phyloP scores from a whole-genome alignment of 2,888 invertebrate genomes.

The Trimorus sp. region DNA sequence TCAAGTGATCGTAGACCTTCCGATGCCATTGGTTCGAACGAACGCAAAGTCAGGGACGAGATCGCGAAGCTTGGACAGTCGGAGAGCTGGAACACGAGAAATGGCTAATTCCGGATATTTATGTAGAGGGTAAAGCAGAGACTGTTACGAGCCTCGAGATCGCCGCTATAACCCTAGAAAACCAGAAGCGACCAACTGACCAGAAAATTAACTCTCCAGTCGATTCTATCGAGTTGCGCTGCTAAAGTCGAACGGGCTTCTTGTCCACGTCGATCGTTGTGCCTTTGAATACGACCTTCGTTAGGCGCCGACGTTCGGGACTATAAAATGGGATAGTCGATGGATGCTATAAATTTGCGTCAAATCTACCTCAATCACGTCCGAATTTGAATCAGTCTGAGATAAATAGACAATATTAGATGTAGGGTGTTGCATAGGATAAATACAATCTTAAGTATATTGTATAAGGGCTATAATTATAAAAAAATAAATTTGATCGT shows the following conservation, averaged over 20 bases:
- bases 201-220: constrained; percentile 82
- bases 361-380: constrained; percentile 22
- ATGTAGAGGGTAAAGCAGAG: constrained; percentile 81
- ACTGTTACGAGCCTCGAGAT: constrained; percentile 80
- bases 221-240: constrained; percentile 77
- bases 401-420: no score
- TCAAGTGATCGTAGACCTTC: constrained; percentile 81
- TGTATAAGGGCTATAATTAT: no score
- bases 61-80: constrained; percentile 69
- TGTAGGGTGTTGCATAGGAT: no score
- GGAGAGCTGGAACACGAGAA: constrained; percentile 77
- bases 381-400: constrained; percentile 4
- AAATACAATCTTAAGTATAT: no score
- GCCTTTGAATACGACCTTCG: constrained; percentile 63
- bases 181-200: constrained; percentile 82
- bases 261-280: constrained; percentile 69
- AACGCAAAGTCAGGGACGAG: constrained; percentile 65
- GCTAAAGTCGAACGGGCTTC: constrained; percentile 71
- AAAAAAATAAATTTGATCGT: no score
- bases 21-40: constrained; percentile 66
- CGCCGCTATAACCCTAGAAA: constrained; percentile 80
- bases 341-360: constrained; percentile 15
- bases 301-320: constrained; percentile 59
- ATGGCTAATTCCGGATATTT: constrained; percentile 82
- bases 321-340: constrained; percentile 53